phyloP scores from a whole-genome alignment of 2,113 vertebrate species.

The Thryonomys swinderianus region DNA sequence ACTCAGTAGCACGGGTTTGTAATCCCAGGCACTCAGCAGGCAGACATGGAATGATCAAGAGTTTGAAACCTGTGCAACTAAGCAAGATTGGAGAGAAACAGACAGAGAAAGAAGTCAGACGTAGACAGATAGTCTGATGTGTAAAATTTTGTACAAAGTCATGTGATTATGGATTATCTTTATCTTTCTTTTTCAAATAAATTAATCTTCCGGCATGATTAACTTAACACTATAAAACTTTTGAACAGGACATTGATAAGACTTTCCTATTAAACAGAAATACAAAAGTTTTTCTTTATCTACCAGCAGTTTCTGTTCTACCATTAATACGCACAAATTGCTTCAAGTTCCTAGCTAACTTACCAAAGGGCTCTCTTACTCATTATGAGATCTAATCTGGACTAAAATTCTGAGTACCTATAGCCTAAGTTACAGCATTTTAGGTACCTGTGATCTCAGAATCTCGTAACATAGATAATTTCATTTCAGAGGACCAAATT shows the following conservation, averaged over 20 bases:
- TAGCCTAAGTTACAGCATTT: constrained; percentile 8
- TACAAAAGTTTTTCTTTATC: constrained; percentile 42
- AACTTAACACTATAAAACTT: constrained; percentile 28
- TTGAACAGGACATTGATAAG: constrained; percentile 2
- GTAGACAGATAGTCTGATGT: background rate
- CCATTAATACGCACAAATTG: constrained; percentile 54
- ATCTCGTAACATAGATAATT: constrained; percentile 45
- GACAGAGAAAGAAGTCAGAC: background rate
- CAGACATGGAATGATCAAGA: background rate
- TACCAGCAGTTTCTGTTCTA: constrained; percentile 16
- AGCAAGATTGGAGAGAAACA: too few species aligned
- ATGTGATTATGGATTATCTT: constrained; percentile 10
- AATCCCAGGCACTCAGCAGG: background rate
- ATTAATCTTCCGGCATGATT: constrained; percentile 32
- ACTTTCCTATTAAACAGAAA: constrained; percentile 28
- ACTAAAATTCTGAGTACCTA: background rate
- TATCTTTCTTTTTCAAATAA: constrained; percentile 28
- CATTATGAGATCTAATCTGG: background rate
- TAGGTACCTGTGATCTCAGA: constrained; percentile 44
- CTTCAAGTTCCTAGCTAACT: constrained; percentile 46
- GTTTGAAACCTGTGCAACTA: too few species aligned
- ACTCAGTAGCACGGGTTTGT: too few species aligned
- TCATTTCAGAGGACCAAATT: constrained; percentile 17
- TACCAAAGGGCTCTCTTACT: constrained; percentile 59
- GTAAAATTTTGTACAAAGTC: background rate